These are phyloP conservation scores for Sander lucioperca DNA, from an alignment of 2,113 vertebrate genomes.

Conservation along the genomic window DNA sequence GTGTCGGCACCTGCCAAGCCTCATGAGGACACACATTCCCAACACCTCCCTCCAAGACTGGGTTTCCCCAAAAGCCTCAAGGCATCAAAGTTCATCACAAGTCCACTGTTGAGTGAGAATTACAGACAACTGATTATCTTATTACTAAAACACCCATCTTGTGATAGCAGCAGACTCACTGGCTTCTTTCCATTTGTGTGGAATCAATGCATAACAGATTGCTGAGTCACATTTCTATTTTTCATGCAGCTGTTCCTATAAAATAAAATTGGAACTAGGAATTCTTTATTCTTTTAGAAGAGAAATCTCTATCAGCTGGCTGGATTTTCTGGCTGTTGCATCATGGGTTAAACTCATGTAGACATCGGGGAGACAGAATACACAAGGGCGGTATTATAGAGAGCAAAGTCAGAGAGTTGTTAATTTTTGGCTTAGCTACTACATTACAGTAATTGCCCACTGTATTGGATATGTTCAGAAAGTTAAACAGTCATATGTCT, in stretches of 20 bases:
- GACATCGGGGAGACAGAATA: slow-evolving; percentile 56
- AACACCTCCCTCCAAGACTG: slow-evolving; percentile 18
- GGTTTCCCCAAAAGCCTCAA: slow-evolving; percentile 72
- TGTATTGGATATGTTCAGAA: slow-evolving; percentile 58
- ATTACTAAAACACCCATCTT: slow-evolving; percentile 61
- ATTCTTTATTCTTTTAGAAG: slow-evolving; percentile 49
- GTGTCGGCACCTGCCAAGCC: slow-evolving; percentile 22
- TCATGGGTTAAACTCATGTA: slow-evolving; percentile 69
- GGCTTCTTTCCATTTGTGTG: slow-evolving; percentile 71
- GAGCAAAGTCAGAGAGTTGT: slow-evolving; percentile 71
- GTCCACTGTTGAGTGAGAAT: slow-evolving; percentile 54
- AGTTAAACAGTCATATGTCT: slow-evolving; percentile 64
- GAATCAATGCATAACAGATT: slow-evolving; percentile 75
- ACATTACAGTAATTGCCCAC: slow-evolving; percentile 69
- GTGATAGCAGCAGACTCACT: slow-evolving; percentile 47
- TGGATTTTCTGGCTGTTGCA: slow-evolving; percentile 69
- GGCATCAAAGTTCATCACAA: slow-evolving; percentile 69
- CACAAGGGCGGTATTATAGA: slow-evolving; percentile 79
- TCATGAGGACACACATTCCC: slow-evolving; percentile 55
- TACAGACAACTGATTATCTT: slow-evolving; percentile 66
- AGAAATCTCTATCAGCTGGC: slow-evolving; percentile 44
- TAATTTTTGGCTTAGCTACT: slow-evolving; percentile 64
- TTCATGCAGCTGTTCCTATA: slow-evolving; percentile 42
- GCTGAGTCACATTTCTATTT: slow-evolving; percentile 73
- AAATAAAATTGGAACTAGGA: slow-evolving; percentile 49